Conservation (phyloP, 2,113 vertebrate species). For the Felis catus region F.catus_Fca126_mat1.0 CM031424.1:63524501-63525000, state of each 20-base stretch:
- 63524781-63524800: conserved; percentile 40
- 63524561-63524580: conserved; percentile 60
- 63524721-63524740: conserved; percentile 53
- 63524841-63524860: background rate
- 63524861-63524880: background rate
- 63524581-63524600: conserved; percentile 54
- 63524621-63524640: conserved; percentile 37
- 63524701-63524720: conserved; percentile 22
- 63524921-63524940: conserved; percentile 10
- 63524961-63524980: background rate
- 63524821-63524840: background rate
- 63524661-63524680: conserved; percentile 24
- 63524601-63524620: conserved; percentile 59
- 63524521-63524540: conserved; percentile 63
- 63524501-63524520: conserved; percentile 54
- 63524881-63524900: background rate
- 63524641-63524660: conserved; percentile 17
- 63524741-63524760: conserved; percentile 30
- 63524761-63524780: conserved; percentile 36
- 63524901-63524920: conserved; percentile 28
- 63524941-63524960: conserved; percentile 28
- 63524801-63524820: background rate
- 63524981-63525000: conserved; percentile 18
- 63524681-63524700: conserved; percentile 37
- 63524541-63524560: conserved; percentile 55